Percentiles rank a stretch among this genome's conserved stretches.
phyloP scores from a whole-genome alignment of 2,888 invertebrate genomes.

The Cephus pulcher region DNA sequence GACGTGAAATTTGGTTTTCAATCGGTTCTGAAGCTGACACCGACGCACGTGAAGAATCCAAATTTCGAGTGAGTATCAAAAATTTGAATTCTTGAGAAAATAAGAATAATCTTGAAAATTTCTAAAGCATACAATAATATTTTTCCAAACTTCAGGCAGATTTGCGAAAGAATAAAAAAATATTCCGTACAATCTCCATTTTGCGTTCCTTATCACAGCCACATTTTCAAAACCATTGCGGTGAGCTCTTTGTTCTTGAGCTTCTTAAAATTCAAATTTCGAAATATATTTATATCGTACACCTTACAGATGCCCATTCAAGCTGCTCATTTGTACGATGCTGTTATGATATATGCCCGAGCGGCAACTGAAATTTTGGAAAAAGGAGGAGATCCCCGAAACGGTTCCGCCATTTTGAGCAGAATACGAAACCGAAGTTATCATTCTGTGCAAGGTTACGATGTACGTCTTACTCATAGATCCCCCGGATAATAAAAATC shows the following conservation, averaged over 20 bases:
- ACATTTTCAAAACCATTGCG: conserved; percentile 78
- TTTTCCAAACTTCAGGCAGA: conserved; percentile 68
- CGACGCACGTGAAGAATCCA: conserved; percentile 81
- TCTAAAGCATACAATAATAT: neutral
- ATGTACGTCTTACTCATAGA: conserved; percentile 70
- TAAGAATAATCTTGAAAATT: neutral
- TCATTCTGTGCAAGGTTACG: conserved; percentile 82
- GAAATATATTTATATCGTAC: conserved; percentile 3
- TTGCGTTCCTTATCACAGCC: conserved; percentile 82
- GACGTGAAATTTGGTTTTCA: conserved; percentile 77
- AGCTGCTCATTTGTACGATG: conserved; percentile 88
- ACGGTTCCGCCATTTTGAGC: conserved; percentile 81
- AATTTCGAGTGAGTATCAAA: conserved; percentile 76
- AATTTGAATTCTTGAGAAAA: neutral
- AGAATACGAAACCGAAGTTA: conserved; percentile 83
- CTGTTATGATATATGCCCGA: conserved; percentile 86
- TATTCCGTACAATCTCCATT: conserved; percentile 80
- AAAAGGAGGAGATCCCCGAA: conserved; percentile 76
- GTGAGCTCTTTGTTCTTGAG: conserved; percentile 66
- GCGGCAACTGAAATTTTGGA: conserved; percentile 82
- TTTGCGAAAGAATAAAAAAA: conserved; percentile 78
- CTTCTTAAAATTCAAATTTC: neutral
- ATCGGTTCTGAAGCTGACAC: conserved; percentile 83
- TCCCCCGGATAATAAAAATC: neutral
- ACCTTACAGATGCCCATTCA: conserved; percentile 78